phyloP scores from a whole-genome alignment of 1,140 invertebrate genomes.

The Brachionus manjavacas region DNA sequence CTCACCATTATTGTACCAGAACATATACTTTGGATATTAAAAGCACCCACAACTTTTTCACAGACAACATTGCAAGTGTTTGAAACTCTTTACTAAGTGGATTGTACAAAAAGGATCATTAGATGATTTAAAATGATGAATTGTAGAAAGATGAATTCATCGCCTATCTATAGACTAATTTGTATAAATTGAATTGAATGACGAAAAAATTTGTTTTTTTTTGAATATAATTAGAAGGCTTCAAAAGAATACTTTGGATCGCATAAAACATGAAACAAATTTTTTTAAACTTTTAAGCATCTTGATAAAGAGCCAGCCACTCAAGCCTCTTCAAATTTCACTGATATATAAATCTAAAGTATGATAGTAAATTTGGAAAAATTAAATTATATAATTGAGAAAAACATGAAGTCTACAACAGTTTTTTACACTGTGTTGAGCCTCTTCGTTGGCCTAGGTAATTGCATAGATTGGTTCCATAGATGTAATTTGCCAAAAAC shows the following conservation, averaged over 20 bases:
- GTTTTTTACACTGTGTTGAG: neutral
- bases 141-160: no score
- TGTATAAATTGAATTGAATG: no score
- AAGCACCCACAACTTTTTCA: no score
- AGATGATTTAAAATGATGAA: no score
- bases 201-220: no score
- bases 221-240: neutral
- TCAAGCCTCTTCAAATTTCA: neutral
- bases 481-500: slow-evolving; percentile 3
- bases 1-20: no score
- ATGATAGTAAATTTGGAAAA: neutral
- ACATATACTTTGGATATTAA: no score
- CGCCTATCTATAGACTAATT: no score
- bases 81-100: no score
- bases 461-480: neutral
- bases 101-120: no score
- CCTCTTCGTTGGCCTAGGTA: neutral
- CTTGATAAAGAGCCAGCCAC: neutral
- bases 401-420: neutral
- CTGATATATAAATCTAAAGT: neutral
- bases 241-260: neutral
- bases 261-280: neutral
- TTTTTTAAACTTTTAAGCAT: neutral
- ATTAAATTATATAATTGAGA: neutral
- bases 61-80: no score